Percentiles rank a stretch among this genome's conserved stretches.
phyloP scores from a whole-genome alignment of 1,140 invertebrate species.

The Drosophila setifemur region DNA sequence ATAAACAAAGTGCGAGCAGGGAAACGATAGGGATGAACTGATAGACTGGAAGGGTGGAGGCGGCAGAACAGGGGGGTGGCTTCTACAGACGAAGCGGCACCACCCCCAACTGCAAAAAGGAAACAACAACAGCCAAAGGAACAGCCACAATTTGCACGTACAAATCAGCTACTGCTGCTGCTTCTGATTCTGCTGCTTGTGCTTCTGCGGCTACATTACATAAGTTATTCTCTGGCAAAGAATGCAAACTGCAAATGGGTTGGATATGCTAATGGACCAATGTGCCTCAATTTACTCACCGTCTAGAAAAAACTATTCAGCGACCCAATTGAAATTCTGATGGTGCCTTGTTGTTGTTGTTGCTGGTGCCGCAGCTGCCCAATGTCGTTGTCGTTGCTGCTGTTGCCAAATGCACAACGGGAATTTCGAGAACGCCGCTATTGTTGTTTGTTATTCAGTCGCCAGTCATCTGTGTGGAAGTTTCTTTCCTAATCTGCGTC shows the following conservation, averaged over 20 bases:
- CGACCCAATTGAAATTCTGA: conserved; percentile 17
- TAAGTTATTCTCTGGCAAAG: conserved; percentile 17
- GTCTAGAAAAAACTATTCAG: conserved; percentile 35
- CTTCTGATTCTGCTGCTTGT: too few species aligned
- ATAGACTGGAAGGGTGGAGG: too few species aligned
- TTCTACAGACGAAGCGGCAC: conserved; percentile 6
- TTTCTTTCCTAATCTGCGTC: conserved; percentile 31
- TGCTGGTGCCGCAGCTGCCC: background rate
- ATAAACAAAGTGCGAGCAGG: conserved; percentile 21
- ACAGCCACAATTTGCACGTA: conserved; percentile 47
- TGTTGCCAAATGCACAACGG: background rate
- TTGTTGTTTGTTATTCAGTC: background rate
- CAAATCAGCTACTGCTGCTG: conserved; percentile 32
- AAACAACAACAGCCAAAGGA: background rate
- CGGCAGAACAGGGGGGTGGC: background rate
- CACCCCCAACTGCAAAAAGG: background rate
- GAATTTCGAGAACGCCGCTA: conserved; percentile 2
- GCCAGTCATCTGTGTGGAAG: conserved; percentile 4
- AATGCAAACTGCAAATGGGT: background rate
- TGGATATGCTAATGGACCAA: conserved; percentile 4
- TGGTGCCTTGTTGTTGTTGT: background rate
- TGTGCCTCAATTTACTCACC: conserved; percentile 27
- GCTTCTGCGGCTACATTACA: conserved; percentile 37
- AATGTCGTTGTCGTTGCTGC: background rate
- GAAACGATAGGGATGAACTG: too few species aligned